phyloP scores from a whole-genome alignment of 2,888 invertebrate species.

The Rhimphoctona megacephalus region DNA sequence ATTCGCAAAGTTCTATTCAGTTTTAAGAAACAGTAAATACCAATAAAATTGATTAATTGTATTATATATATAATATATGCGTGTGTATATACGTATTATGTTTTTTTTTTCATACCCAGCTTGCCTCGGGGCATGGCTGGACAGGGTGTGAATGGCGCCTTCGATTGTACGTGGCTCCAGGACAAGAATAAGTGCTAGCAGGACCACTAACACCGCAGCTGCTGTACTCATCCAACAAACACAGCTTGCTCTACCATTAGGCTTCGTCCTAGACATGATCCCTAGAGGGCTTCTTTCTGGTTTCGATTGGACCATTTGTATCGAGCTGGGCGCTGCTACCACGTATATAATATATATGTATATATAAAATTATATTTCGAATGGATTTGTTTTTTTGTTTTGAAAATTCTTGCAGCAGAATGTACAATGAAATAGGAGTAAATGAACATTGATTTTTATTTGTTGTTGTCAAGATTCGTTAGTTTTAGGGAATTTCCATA shows the following conservation, averaged over 20 bases:
- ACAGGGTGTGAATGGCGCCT: constrained; percentile 80
- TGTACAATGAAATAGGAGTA: constrained; percentile 67
- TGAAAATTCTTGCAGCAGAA: constrained; percentile 25
- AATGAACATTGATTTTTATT: background rate
- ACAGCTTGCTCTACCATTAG: constrained; percentile 77
- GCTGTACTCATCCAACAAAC: constrained; percentile 81
- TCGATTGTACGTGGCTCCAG: constrained; percentile 82
- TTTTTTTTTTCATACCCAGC: constrained; percentile 81
- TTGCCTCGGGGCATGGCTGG: constrained; percentile 82
- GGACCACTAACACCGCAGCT: constrained; percentile 80
- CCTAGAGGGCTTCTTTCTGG: constrained; percentile 79
- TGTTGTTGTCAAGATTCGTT: background rate
- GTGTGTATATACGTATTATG: constrained; percentile 59
- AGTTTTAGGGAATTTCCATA: background rate
- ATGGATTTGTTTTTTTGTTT: constrained; percentile 65
- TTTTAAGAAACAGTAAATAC: constrained; percentile 33
- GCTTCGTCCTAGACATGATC: constrained; percentile 80
- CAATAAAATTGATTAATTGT: constrained; percentile 67
- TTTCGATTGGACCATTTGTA: constrained; percentile 79
- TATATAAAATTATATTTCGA: constrained; percentile 75
- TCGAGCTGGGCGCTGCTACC: constrained; percentile 78
- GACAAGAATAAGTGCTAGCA: constrained; percentile 82
- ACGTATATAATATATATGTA: constrained; percentile 75
- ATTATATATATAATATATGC: constrained; percentile 69
- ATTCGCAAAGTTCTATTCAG: constrained; percentile 26